phyloP scores from a whole-genome alignment of 2,888 invertebrate species.

The Drosophila paranaensis region DNA sequence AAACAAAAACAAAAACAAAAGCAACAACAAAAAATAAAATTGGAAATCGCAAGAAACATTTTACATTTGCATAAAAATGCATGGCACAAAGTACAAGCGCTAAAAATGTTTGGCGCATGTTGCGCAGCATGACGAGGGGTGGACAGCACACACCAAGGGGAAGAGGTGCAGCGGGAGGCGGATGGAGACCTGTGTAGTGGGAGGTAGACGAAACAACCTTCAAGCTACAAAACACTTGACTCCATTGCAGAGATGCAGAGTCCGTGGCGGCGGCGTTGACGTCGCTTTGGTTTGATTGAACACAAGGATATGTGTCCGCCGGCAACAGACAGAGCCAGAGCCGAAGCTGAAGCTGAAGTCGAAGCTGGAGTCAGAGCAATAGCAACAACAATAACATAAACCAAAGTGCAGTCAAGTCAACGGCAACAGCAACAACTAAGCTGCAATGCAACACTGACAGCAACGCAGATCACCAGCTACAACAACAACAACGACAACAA shows the following conservation, averaged over 20 bases:
- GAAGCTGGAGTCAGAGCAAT: conserved; percentile 22
- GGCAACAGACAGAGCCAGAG: conserved; percentile 34
- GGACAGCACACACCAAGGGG: neutral
- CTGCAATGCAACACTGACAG: conserved; percentile 45
- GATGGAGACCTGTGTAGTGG: conserved; percentile 47
- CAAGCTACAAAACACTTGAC: conserved; percentile 79
- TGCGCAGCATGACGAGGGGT: conserved; percentile 49
- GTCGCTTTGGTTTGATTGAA: conserved; percentile 68
- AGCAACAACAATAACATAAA: conserved; percentile 51
- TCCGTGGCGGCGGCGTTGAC: conserved; percentile 44
- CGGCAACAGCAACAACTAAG: conserved; percentile 30
- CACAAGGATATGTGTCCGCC: conserved; percentile 69
- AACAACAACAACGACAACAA: conserved; percentile 28
- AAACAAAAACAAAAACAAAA: conserved; percentile 17
- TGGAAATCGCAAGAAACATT: conserved; percentile 79
- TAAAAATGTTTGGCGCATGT: conserved; percentile 79
- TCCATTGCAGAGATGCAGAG: conserved; percentile 27
- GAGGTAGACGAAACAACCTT: conserved; percentile 75
- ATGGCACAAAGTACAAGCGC: conserved; percentile 75
- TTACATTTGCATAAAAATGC: conserved; percentile 80
- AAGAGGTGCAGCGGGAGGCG: neutral
- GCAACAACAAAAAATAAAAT: conserved; percentile 29
- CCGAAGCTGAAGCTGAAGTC: conserved; percentile 10
- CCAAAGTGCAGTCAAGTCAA: conserved; percentile 62
- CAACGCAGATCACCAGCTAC: conserved; percentile 49